These are phyloP conservation scores for Yponomeuta plumbellus DNA, from an alignment of 2,888 invertebrate genomes.

Conservation along the genomic window DNA sequence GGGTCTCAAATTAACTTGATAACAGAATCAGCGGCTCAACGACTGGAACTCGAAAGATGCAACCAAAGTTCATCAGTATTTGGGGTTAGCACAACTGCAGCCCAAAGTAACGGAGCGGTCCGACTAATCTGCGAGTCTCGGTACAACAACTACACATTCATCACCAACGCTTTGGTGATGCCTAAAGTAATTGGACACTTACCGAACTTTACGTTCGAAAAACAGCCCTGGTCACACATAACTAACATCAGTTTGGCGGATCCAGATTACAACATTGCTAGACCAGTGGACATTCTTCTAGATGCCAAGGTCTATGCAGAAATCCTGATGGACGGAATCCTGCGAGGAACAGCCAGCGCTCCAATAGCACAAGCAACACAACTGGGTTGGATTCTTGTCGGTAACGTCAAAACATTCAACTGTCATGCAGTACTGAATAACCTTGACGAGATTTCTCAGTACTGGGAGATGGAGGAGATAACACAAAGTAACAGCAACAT, in stretches of 20 bases:
- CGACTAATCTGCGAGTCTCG: neutral
- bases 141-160: slow-evolving; percentile 15
- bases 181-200: slow-evolving; percentile 18
- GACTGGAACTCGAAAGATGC: slow-evolving; percentile 10
- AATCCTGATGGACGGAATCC: slow-evolving; percentile 8
- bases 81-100: slow-evolving; percentile 1
- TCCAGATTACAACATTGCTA: slow-evolving; percentile 20
- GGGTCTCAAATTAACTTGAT: slow-evolving; percentile 23
- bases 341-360: slow-evolving; percentile 11
- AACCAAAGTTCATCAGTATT: neutral
- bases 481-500: slow-evolving; percentile 3
- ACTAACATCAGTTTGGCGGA: slow-evolving; percentile 17
- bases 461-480: slow-evolving; percentile 18
- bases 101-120: slow-evolving; percentile 17
- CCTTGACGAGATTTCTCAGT: slow-evolving; percentile 10
- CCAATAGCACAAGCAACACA: slow-evolving; percentile 14
- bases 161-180: slow-evolving; percentile 18
- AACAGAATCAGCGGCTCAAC: slow-evolving; percentile 22
- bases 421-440: slow-evolving; percentile 12
- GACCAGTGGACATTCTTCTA: slow-evolving; percentile 20
- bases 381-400: slow-evolving; percentile 12
- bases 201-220: slow-evolving; percentile 19
- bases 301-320: slow-evolving; percentile 19
- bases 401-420: slow-evolving; percentile 16
- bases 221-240: slow-evolving; percentile 17